phyloP scores from a whole-genome alignment of 2,888 invertebrate species.

The Notodonta dromedarius region DNA sequence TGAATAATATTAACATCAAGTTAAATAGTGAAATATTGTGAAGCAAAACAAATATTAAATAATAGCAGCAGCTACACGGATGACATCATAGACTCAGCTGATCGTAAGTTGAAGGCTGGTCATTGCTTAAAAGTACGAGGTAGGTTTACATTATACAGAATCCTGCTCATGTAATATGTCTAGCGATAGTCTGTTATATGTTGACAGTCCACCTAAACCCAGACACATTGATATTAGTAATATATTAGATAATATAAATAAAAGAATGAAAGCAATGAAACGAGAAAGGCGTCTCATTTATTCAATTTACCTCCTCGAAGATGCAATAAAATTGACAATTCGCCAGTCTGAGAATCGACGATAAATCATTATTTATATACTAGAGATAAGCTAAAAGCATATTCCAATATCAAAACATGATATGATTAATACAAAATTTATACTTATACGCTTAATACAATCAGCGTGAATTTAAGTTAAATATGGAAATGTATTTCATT shows the following conservation, averaged over 20 bases:
- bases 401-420: conserved; percentile 41
- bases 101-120: conserved; percentile 77
- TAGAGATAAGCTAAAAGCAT: conserved; percentile 54
- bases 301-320: conserved; percentile 28
- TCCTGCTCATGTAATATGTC: conserved; percentile 35
- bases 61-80: conserved; percentile 40
- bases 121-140: conserved; percentile 50
- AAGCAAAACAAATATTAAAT: conserved; percentile 61
- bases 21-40: conserved; percentile 30
- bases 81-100: conserved; percentile 79
- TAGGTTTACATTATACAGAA: conserved; percentile 49
- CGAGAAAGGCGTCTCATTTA: conserved; percentile 1
- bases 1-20: conserved; percentile 26
- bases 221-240: conserved; percentile 9
- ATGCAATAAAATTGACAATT: conserved; percentile 54
- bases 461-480: conserved; percentile 47
- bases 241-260: not conserved
- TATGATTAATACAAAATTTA: conserved; percentile 43
- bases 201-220: conserved; percentile 35
- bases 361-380: conserved; percentile 50
- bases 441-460: conserved; percentile 35
- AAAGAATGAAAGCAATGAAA: conserved; percentile 1
- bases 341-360: conserved; percentile 35
- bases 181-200: conserved; percentile 33
- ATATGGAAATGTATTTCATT: conserved; percentile 58